phyloP scores from a whole-genome alignment of 2,113 vertebrate species.

The Perognathus longimembris region DNA sequence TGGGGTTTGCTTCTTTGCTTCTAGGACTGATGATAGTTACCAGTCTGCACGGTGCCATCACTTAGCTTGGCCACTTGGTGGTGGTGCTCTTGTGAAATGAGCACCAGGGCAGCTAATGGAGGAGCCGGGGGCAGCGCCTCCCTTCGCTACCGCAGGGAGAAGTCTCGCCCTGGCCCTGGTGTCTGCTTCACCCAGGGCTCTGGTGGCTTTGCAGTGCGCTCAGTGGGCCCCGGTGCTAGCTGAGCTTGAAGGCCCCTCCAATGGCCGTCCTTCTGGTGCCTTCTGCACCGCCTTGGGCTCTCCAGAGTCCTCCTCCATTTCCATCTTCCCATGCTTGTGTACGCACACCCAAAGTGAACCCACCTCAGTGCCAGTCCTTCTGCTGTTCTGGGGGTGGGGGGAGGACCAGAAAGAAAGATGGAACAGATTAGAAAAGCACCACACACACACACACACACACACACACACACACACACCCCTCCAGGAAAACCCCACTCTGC shows the following conservation, averaged over 20 bases:
- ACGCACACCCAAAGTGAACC: conserved; percentile 61
- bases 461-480: too few relatives aligned
- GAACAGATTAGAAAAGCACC: not conserved
- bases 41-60: not conserved
- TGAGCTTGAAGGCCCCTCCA: not conserved
- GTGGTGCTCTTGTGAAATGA: conserved; percentile 70
- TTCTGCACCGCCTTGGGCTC: not conserved
- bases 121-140: conserved; percentile 3
- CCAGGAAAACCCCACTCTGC: not conserved
- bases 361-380: conserved; percentile 32
- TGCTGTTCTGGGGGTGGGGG: conserved; percentile 36
- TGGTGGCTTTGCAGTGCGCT: conserved; percentile 35
- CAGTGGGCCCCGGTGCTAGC: not conserved
- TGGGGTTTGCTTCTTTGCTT: not conserved
- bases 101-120: conserved; percentile 43
- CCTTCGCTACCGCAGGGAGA: accelerated
- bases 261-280: not conserved
- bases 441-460: not conserved
- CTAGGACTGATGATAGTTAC: not conserved
- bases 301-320: not conserved
- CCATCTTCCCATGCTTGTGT: not conserved
- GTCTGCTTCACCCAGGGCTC: not conserved
- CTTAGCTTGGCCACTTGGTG: conserved; percentile 46
- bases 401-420: conserved; percentile 42
- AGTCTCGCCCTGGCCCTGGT: conserved; percentile 63